Conservation (phyloP, 64 coral and sea anemone genomes). For the Stichodactyla helianthus region DNA sequence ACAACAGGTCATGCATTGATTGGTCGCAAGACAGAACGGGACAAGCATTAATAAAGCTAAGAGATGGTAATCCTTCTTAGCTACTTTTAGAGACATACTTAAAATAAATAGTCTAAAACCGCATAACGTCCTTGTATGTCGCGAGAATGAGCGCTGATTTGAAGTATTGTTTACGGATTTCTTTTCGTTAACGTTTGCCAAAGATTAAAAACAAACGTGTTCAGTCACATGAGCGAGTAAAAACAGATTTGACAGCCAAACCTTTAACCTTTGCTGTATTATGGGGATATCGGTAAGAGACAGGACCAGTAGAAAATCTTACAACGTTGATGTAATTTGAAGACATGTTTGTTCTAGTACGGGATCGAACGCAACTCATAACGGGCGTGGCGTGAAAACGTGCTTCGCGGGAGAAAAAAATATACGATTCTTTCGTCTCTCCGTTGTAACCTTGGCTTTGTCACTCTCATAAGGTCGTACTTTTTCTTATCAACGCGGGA, state of each 20-base stretch:
- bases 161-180: no score
- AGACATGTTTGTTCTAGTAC: neutral
- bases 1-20: no score
- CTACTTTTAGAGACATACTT: neutral
- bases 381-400: neutral
- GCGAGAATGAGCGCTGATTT: neutral
- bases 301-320: neutral
- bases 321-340: neutral
- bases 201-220: neutral
- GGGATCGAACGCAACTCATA: neutral
- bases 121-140: neutral
- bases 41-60: neutral
- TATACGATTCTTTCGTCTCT: neutral
- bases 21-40: no score
- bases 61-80: neutral
- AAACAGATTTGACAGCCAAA: neutral
- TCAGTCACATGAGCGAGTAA: neutral
- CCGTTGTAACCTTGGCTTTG: neutral
- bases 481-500: neutral
- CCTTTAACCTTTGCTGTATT: neutral
- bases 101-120: neutral
- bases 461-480: no score
- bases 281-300: neutral
- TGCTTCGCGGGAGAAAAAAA: neutral
- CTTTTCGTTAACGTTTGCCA: neutral